phyloP scores from a whole-genome alignment of 2,888 invertebrate genomes.

The Mycalesis mineus region DNA sequence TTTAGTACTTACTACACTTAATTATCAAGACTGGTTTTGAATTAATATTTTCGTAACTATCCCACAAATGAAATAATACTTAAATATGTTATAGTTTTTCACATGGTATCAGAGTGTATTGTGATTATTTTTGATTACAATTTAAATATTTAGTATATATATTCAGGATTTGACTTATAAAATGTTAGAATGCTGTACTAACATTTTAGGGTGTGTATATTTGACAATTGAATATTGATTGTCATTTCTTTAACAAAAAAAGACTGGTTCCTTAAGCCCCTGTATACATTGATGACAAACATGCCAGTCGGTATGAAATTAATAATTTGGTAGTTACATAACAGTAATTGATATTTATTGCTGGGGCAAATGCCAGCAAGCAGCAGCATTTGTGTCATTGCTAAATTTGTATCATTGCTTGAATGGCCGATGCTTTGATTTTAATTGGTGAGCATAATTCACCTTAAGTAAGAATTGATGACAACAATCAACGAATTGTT shows the following conservation, averaged over 20 bases:
- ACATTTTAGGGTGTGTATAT: slow-evolving; percentile 10
- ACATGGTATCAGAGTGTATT: too few species aligned
- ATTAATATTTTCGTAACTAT: too few species aligned
- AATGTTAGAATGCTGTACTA: slow-evolving; percentile 8
- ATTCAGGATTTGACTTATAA: slow-evolving; percentile 5
- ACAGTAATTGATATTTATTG: slow-evolving; percentile 42
- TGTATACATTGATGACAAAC: slow-evolving; percentile 29
- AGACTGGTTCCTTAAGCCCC: slow-evolving; percentile 15
- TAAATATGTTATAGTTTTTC: too few species aligned
- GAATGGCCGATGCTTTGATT: slow-evolving; percentile 32
- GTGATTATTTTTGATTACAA: too few species aligned
- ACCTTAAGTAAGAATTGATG: slow-evolving; percentile 17
- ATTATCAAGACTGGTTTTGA: too few species aligned
- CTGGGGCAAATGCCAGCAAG: slow-evolving; percentile 38
- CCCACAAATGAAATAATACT: too few species aligned
- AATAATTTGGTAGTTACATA: slow-evolving; percentile 54
- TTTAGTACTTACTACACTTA: too few species aligned
- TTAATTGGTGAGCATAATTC: slow-evolving; percentile 46
- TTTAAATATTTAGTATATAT: not conserved
- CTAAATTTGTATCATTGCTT: slow-evolving; percentile 43
- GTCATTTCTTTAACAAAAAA: slow-evolving; percentile 13
- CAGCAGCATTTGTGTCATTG: slow-evolving; percentile 60
- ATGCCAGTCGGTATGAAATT: slow-evolving; percentile 41
- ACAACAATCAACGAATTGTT: slow-evolving; percentile 68
- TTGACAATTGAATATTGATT: slow-evolving; percentile 3